phyloP scores from a whole-genome alignment of 2,888 invertebrate genomes.

The Agrotis puta region DNA sequence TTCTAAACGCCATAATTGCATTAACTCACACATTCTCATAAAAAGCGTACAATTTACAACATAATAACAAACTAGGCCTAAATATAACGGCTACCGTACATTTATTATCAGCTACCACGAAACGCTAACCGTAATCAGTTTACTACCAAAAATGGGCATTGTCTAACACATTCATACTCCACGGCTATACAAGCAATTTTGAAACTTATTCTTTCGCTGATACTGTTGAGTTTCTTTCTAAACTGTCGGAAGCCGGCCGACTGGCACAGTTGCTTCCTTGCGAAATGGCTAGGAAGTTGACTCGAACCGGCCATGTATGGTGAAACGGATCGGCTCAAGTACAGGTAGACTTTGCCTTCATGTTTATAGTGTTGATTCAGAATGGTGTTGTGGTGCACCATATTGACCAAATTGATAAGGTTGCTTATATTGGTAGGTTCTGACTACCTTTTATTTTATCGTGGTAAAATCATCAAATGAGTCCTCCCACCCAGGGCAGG shows the following conservation, averaged over 20 bases:
- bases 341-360: conserved; percentile 58
- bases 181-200: conserved; percentile 35
- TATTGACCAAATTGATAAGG: conserved; percentile 15
- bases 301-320: conserved; percentile 71
- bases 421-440: too few species aligned
- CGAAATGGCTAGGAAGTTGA: conserved; percentile 77
- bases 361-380: conserved; percentile 35
- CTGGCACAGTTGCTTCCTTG: conserved; percentile 76
- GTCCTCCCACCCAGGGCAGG: too few species aligned
- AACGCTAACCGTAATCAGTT: conserved; percentile 63
- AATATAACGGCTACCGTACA: conserved; percentile 61
- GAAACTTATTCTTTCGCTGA: conserved; percentile 29
- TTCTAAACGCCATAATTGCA: conserved; percentile 41
- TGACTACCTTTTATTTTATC: too few species aligned
- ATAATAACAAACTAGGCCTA: conserved; percentile 43
- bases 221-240: conserved; percentile 59
- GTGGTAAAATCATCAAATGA: too few species aligned
- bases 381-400: background rate
- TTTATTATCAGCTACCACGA: conserved; percentile 74
- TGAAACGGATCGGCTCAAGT: conserved; percentile 67
- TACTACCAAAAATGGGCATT: conserved; percentile 81
- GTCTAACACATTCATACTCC: conserved; percentile 55
- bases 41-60: conserved; percentile 53
- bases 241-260: conserved; percentile 63
- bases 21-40: conserved; percentile 31